Evolutionary conservation across 2,888 invertebrate species (phyloP).

Genomic region (Terebella lapidaria): DNA sequence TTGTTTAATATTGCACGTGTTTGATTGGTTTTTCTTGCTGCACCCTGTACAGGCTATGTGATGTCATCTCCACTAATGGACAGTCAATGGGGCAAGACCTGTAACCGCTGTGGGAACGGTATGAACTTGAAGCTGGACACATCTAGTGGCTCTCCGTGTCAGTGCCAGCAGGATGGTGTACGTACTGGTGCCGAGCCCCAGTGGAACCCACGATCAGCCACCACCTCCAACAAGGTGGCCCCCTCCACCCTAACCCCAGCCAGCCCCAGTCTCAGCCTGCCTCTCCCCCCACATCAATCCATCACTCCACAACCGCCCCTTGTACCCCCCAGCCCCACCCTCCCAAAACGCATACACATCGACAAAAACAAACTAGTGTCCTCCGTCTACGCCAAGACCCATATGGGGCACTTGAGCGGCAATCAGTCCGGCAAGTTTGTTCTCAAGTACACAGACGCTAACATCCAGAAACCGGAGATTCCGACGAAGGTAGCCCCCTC

Average conservation of each 20-base stretch:
- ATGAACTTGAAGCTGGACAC: not conserved
- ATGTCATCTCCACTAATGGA: not conserved
- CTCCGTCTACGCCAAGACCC: not conserved
- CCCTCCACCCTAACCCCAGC: not conserved
- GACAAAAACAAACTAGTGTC: constrained; percentile 2
- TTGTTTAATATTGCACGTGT: too few relatives aligned
- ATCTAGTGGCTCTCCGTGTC: not conserved
- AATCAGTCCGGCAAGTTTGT: not conserved
- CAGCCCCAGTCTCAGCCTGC: not conserved
- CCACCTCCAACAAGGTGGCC: not conserved
- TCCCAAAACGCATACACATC: not conserved
- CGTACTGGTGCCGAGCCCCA: not conserved
- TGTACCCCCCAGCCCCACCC: not conserved
- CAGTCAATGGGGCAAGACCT: not conserved
- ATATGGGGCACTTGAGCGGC: not conserved
- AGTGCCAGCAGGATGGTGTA: not conserved
- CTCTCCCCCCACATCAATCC: not conserved
- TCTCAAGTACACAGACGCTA: not conserved
- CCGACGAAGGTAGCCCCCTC: not conserved
- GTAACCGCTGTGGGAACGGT: not conserved
- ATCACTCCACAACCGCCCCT: not conserved
- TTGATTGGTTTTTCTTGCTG: too few relatives aligned
- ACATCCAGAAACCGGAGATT: not conserved
- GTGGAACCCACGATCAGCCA: not conserved
- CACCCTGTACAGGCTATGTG: not conserved